Percentiles rank a stretch among this genome's conserved stretches.
Conservation (phyloP, 2,888 invertebrate species). For the Andrena bucephala region DNA sequence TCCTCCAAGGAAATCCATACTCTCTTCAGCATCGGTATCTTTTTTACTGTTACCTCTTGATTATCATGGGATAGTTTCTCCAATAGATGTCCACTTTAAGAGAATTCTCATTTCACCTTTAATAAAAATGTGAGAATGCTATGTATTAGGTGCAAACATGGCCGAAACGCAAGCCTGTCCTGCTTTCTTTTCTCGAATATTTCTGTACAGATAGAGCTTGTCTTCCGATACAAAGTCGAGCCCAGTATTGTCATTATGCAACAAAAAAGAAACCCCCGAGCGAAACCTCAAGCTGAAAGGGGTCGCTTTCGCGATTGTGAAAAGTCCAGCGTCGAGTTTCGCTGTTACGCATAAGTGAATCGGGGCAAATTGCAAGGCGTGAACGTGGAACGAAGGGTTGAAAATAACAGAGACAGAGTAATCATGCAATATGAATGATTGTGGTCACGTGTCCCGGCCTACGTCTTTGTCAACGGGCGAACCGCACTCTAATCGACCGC, state of each 20-base stretch:
- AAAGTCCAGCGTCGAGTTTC: background rate
- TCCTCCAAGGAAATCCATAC: slow-evolving; percentile 70
- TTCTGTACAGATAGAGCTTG: no score
- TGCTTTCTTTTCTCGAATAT: no score
- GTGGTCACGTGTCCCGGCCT: slow-evolving; percentile 41
- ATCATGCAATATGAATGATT: slow-evolving; percentile 16
- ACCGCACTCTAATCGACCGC: slow-evolving; percentile 48
- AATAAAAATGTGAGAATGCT: background rate
- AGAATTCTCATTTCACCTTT: background rate
- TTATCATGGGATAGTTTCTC: background rate
- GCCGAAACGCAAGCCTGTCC: no score
- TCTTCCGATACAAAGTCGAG: no score
- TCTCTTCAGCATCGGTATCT: background rate
- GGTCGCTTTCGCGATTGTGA: background rate
- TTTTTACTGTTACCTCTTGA: background rate
- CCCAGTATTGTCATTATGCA: background rate
- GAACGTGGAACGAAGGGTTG: slow-evolving; percentile 20
- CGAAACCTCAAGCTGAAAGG: background rate
- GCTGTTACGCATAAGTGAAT: slow-evolving; percentile 19
- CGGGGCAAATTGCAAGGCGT: slow-evolving; percentile 20
- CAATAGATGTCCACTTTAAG: no score
- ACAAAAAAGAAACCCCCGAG: background rate
- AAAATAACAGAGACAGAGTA: background rate
- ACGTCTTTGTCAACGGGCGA: slow-evolving; percentile 7
- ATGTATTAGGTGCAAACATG: no score